Conservation (phyloP, 2,797 vertebrate genomes). For the Glyptemys insculpta region DNA sequence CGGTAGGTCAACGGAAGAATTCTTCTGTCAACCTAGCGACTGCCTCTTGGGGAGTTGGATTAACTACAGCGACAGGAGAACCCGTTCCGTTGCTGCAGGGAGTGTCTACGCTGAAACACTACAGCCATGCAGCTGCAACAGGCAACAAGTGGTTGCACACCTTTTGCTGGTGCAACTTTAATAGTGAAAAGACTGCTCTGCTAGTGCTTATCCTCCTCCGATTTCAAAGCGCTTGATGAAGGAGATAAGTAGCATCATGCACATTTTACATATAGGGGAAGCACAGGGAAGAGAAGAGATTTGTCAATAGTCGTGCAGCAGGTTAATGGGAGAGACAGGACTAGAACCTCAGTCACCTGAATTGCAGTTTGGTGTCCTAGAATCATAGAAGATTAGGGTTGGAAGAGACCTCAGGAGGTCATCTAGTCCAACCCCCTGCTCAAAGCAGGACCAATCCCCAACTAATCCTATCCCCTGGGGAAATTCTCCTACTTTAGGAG, state of each 20-base stretch:
- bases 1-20: neutral
- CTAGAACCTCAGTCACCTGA: neutral
- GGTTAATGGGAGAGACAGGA: neutral
- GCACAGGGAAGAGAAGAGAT: conserved; percentile 40
- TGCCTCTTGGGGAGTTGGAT: too few relatives aligned
- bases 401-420: too few relatives aligned
- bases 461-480: too few relatives aligned
- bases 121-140: neutral
- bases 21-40: too few relatives aligned
- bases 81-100: too few relatives aligned
- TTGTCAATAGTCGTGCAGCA: neutral
- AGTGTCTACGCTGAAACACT: neutral
- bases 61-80: neutral
- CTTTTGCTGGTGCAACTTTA: neutral
- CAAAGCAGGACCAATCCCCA: too few relatives aligned
- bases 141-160: neutral
- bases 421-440: too few relatives aligned
- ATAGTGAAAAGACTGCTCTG: neutral
- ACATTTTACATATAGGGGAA: conserved; percentile 1
- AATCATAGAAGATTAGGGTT: too few relatives aligned
- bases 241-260: neutral
- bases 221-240: conserved; percentile 18
- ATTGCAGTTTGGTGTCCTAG: too few relatives aligned
- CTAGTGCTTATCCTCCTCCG: neutral
- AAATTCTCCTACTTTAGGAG: neutral